Evolutionary conservation across 2,888 invertebrate species (phyloP).

Genomic region (Oeneis ivallda): DNA sequence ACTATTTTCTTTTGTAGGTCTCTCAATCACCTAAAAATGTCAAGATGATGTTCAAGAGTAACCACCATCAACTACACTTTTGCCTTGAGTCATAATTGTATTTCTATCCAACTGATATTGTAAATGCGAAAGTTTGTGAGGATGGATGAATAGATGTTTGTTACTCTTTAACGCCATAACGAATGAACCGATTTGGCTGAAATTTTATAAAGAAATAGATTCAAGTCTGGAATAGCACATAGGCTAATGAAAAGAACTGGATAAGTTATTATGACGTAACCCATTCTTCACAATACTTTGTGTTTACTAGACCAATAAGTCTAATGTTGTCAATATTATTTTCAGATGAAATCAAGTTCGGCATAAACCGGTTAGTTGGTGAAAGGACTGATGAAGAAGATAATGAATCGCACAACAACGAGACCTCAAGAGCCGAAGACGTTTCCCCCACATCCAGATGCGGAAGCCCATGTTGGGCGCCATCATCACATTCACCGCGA

Average conservation of each 20-base stretch:
- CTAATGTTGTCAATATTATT: conserved; percentile 47
- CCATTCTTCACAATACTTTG: no score
- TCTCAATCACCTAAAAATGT: neutral
- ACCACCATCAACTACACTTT: no score
- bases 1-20: neutral
- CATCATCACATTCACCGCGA: conserved; percentile 71
- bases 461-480: conserved; percentile 81
- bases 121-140: no score
- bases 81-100: neutral
- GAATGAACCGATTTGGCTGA: no score
- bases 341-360: conserved; percentile 92
- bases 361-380: conserved; percentile 89
- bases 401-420: conserved; percentile 72
- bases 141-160: no score
- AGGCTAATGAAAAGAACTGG: no score
- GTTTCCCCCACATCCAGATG: conserved; percentile 76
- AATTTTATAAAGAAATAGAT: no score
- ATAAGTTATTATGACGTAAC: no score
- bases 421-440: conserved; percentile 60
- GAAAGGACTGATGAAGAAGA: conserved; percentile 84
- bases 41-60: neutral
- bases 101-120: no score
- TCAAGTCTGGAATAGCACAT: no score
- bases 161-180: no score
- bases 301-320: no score